Percentiles rank a stretch among this genome's conserved stretches.
Conservation (phyloP, 2,113 vertebrate genomes). For the Labeo catla region DNA sequence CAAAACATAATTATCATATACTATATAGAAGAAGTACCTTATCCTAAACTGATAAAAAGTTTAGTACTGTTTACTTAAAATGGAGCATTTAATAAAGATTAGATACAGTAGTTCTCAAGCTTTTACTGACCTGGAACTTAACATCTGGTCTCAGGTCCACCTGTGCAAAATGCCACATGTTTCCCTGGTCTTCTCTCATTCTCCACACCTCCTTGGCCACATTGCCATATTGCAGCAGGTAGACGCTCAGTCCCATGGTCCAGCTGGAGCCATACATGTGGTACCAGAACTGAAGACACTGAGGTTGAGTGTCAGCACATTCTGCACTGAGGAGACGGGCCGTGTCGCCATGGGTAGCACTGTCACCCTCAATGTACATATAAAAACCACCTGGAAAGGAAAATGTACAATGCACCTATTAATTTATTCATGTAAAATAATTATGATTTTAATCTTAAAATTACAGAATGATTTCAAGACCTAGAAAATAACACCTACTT, state of each 20-base stretch:
- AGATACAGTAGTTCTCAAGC: no score
- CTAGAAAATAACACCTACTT: not conserved
- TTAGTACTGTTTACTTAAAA: no score
- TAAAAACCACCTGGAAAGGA: not conserved
- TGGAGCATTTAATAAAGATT: no score
- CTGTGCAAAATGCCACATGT: conserved; percentile 70
- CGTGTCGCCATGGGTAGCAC: not conserved
- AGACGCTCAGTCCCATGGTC: conserved; percentile 75
- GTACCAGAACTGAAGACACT: conserved; percentile 87
- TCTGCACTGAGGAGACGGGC: conserved; percentile 61
- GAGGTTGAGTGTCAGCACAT: conserved; percentile 68
- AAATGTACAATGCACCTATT: not conserved
- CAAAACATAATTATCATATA: no score
- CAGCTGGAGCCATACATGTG: conserved; percentile 78
- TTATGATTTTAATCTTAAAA: not conserved
- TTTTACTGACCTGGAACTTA: conserved; percentile 56
- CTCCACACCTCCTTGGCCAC: conserved; percentile 46
- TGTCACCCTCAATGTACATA: not conserved
- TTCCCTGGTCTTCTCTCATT: conserved; percentile 70
- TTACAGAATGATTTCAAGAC: not conserved
- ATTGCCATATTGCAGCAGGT: conserved; percentile 62
- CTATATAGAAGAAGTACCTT: no score
- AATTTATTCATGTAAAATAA: not conserved
- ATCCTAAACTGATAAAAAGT: no score
- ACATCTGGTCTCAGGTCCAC: conserved; percentile 67